A percentile compares a stretch with the other conserved stretches of the same genome.
Conservation (phyloP, 2,113 vertebrate species). For the Antennarius striatus region DNA sequence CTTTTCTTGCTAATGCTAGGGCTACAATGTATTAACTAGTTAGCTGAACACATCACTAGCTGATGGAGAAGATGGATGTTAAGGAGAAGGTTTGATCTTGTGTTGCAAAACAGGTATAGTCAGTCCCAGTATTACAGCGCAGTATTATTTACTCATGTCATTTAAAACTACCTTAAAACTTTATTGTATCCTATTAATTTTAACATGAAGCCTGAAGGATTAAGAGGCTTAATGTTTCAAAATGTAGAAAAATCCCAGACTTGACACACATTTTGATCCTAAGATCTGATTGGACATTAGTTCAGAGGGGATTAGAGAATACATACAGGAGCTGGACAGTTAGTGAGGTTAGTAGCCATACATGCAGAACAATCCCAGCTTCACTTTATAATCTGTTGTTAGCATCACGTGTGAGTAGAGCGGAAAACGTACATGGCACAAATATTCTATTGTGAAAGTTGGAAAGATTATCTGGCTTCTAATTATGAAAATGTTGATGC, state of each 20-base stretch:
- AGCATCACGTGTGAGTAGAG: neutral
- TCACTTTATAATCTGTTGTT: neutral
- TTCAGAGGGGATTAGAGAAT: slow-evolving; percentile 14
- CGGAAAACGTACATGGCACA: slow-evolving; percentile 3
- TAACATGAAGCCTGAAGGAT: neutral
- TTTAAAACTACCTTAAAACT: too few species aligned
- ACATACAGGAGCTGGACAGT: slow-evolving; percentile 16
- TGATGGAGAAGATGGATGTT: too few species aligned
- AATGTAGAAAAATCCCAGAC: neutral
- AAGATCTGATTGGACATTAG: neutral
- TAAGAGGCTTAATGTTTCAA: neutral
- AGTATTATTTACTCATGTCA: too few species aligned
- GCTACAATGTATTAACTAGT: neutral
- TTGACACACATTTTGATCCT: slow-evolving; percentile 7
- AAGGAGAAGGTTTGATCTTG: too few species aligned
- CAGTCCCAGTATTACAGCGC: too few species aligned
- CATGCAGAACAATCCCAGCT: neutral
- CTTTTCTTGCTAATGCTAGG: neutral
- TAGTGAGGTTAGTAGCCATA: slow-evolving; percentile 52
- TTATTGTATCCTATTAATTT: too few species aligned
- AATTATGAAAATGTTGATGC: too few species aligned
- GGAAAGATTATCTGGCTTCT: too few species aligned
- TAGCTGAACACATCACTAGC: neutral
- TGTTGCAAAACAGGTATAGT: too few species aligned
- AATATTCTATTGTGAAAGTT: neutral